Evolutionary conservation across 1,140 invertebrate species (phyloP), one percentile per base, ranked within the genome.

Genomic region (Mactra quadrangularis): DNA sequence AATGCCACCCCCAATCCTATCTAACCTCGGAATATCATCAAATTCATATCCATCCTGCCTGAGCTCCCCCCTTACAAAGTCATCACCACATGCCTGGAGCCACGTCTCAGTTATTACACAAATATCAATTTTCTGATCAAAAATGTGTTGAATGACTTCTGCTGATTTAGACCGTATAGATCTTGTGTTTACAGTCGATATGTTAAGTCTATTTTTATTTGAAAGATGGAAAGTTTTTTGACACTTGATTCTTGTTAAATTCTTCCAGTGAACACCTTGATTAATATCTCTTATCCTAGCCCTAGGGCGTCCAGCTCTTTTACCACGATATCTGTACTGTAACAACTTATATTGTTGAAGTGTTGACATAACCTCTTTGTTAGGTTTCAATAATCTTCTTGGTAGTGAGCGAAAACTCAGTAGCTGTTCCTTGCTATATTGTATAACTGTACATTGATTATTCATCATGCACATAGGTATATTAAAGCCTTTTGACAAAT

Each of bases 201-300:
- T n/a, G n/a, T n/a, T n/a, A n/a, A n/a, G n/a, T n/a, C n/a, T n/a
- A n/a, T n/a, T n/a, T n/a, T n/a, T n/a, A n/a, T n/a, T n/a, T n/a
- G n/a, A n/a, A n/a, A n/a, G n/a, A n/a, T n/a, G n/a, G n/a, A n/a
- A n/a, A n/a, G n/a, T n/a, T n/a, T n/a, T n/a, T n/a, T n/a, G n/a
- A n/a, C n/a, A n/a, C n/a, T 60, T 64, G 38, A 41, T 64, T 29
- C 38, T 35, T 64, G 31, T 64, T 41, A 64, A 27, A 38, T 64
- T 64, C 33, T 64, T 29, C 60, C n/a, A 64, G 31, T 64, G 60
- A 64, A 64, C 60, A 64, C 55, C 55, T 57, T 57, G 55, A 57
- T 57, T 57, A 29, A 29, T 64, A 64, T 64, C 29, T 38, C 38
- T 64, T n/a, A 64, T 64, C 60, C 60, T 38, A 22, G 60, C 31